These are phyloP conservation scores for Apogon hyalosoma DNA, from an alignment of 2,797 vertebrate genomes.

Conservation along the genomic window DNA sequence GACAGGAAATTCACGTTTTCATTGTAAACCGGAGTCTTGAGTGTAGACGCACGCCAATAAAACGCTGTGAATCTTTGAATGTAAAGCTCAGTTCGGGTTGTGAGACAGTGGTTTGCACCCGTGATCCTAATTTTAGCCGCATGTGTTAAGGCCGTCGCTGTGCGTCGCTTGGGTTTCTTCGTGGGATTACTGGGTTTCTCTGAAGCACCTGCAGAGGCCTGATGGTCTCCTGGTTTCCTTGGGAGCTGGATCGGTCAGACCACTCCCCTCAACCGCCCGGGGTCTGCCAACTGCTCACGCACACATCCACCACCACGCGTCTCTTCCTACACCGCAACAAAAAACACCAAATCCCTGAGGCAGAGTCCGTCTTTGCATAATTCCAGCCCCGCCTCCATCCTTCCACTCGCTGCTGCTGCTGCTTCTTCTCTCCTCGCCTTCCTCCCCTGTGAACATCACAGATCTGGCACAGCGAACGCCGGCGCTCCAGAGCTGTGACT, in stretches of 20 bases:
- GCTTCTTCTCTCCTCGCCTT: constrained; percentile 28
- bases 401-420: constrained; percentile 16
- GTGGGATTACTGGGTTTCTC: not conserved
- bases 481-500: constrained; percentile 50
- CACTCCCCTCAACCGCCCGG: constrained; percentile 38
- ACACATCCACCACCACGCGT: constrained; percentile 34
- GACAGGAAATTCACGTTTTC: too few species aligned
- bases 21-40: too few species aligned
- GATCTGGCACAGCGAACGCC: constrained; percentile 59
- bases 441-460: constrained; percentile 67
- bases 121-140: too few species aligned
- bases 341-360: constrained; percentile 58
- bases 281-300: constrained; percentile 46
- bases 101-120: too few species aligned
- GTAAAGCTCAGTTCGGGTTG: too few species aligned
- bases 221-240: constrained; percentile 24
- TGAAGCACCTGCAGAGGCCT: constrained; percentile 32
- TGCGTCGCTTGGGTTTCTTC: too few species aligned
- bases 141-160: too few species aligned
- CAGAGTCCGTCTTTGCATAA: constrained; percentile 65
- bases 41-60: too few species aligned
- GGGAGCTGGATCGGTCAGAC: constrained; percentile 22
- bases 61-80: too few species aligned
- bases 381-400: constrained; percentile 41
- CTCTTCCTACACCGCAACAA: constrained; percentile 27